phyloP scores from a whole-genome alignment of 2,797 vertebrate genomes.

The Aphelocoma californica region DNA sequence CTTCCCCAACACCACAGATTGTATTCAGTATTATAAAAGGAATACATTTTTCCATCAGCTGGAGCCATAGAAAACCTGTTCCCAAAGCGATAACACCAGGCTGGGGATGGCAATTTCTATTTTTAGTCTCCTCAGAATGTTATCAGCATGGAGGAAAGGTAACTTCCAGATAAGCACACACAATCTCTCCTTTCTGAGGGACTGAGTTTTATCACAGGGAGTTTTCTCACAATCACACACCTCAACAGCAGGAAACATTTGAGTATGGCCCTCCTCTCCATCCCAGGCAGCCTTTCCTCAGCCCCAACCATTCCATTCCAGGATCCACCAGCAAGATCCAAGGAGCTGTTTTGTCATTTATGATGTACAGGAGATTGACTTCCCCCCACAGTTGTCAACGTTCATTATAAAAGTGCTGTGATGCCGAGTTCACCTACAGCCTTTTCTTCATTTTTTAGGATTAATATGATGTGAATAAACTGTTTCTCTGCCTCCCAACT shows the following conservation, averaged over 20 bases:
- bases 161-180: not conserved
- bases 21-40: not conserved
- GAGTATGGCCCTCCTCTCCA: not conserved
- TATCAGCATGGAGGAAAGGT: not conserved
- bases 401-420: not conserved
- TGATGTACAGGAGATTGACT: accelerated
- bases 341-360: not conserved
- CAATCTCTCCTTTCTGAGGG: not conserved
- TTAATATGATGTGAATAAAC: not conserved
- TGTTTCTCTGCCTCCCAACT: not conserved
- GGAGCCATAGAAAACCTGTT: not conserved
- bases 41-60: not conserved
- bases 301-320: not conserved
- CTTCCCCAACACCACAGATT: not conserved
- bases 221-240: not conserved
- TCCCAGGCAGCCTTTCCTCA: not conserved
- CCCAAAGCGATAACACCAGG: not conserved
- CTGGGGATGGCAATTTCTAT: not conserved
- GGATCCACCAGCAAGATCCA: not conserved
- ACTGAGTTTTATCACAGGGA: not conserved
- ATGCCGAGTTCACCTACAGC: not conserved
- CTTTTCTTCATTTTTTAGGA: not conserved
- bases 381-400: accelerated
- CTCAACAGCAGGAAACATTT: not conserved
- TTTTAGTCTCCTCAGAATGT: not conserved